phyloP scores from a whole-genome alignment of 1,140 invertebrate species.

The Muscidifurax raptorellus region DNA sequence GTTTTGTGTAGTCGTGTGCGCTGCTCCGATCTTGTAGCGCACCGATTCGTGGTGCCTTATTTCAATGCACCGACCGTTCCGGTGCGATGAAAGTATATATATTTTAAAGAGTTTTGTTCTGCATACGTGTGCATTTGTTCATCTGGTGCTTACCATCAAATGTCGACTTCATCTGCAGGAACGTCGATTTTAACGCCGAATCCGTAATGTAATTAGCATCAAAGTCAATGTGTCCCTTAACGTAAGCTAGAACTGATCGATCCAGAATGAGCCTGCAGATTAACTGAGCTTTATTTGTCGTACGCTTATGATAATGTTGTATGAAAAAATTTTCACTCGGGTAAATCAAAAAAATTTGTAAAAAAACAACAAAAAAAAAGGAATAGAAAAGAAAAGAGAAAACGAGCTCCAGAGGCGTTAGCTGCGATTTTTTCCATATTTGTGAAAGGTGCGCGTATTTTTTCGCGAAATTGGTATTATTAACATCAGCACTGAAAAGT shows the following conservation, averaged over 20 bases:
- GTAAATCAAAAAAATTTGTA: slow-evolving; percentile 6
- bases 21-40: not conserved
- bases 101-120: not conserved
- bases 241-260: not conserved
- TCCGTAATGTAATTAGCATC: slow-evolving; percentile 4
- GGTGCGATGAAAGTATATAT: slow-evolving; percentile 33
- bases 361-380: not conserved
- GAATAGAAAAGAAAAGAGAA: not conserved
- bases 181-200: slow-evolving; percentile 21
- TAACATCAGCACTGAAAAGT: slow-evolving; percentile 28
- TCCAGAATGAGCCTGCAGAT: slow-evolving; percentile 2
- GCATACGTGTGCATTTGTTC: slow-evolving; percentile 11
- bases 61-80: slow-evolving; percentile 12
- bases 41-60: slow-evolving; percentile 31
- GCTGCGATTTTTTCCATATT: not conserved
- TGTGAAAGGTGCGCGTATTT: slow-evolving; percentile 31
- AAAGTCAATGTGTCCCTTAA: not conserved
- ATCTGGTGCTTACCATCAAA: slow-evolving; percentile 3
- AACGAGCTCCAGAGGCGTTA: not conserved
- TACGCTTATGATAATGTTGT: not conserved
- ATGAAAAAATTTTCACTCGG: not conserved
- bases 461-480: not conserved
- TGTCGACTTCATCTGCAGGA: not conserved
- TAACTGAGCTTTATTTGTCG: slow-evolving; percentile 12
- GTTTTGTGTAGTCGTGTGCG: slow-evolving; percentile 39